phyloP scores from a whole-genome alignment of 30 jellyfish, hydroid and myxozoan species.

The Aurelia coerulea region DNA sequence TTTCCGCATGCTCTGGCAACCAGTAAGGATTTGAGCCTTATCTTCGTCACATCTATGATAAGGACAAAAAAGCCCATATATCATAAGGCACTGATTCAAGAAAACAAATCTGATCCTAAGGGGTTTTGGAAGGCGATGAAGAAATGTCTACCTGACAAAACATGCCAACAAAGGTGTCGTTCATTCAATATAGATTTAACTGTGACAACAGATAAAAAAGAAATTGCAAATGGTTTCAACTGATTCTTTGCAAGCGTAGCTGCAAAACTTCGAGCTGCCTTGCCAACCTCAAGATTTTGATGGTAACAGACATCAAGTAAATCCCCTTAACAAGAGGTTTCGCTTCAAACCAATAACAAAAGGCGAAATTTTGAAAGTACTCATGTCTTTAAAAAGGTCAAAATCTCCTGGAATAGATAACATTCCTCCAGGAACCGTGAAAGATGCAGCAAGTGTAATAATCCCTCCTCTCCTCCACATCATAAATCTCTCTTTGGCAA shows the following conservation, averaged over 20 bases:
- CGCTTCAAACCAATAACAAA: constrained; percentile 53
- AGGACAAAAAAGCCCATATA: constrained; percentile 50
- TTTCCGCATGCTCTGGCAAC: too few relatives aligned
- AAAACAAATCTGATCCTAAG: constrained; percentile 45
- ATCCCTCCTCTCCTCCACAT: constrained; percentile 67
- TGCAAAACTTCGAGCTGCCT: constrained; percentile 66
- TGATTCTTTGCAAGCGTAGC: constrained; percentile 67
- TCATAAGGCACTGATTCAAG: constrained; percentile 56
- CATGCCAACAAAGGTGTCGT: constrained; percentile 52
- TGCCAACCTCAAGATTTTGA: constrained; percentile 53
- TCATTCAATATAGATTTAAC: constrained; percentile 50
- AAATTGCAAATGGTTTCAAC: not conserved
- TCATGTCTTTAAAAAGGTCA: constrained; percentile 52
- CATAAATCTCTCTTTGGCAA: constrained; percentile 57
- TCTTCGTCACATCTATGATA: constrained; percentile 54
- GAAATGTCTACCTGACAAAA: constrained; percentile 53
- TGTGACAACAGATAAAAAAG: constrained; percentile 37
- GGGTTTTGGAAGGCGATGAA: constrained; percentile 71
- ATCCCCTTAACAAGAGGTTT: constrained; percentile 51
- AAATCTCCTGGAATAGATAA: not conserved
- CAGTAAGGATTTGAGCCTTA: too few relatives aligned
- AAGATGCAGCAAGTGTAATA: constrained; percentile 60
- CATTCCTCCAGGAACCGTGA: constrained; percentile 6
- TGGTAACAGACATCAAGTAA: constrained; percentile 34
- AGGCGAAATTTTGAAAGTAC: constrained; percentile 57